phyloP scores from a whole-genome alignment of 2,113 vertebrate genomes.

The Hemibagrus wyckioides region DNA sequence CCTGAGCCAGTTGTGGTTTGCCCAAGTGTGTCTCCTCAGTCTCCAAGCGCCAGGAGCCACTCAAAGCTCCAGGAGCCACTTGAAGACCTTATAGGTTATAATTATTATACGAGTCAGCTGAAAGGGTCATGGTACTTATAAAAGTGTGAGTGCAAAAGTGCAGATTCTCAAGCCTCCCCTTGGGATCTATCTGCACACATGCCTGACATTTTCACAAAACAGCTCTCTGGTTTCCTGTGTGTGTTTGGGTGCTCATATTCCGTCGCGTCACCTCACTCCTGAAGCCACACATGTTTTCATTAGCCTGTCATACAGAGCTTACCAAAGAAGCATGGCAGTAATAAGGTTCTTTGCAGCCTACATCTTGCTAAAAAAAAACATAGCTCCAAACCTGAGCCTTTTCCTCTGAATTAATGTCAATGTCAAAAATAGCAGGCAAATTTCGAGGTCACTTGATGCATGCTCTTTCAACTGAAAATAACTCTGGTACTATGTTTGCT shows the following conservation, averaged over 20 bases:
- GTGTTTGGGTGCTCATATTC: constrained; percentile 69
- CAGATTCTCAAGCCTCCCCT: not conserved
- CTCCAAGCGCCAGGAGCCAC: not conserved
- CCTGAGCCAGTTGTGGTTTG: not conserved
- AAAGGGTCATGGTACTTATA: not conserved
- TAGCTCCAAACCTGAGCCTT: constrained; percentile 67
- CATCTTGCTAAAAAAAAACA: constrained; percentile 52
- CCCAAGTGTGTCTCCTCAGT: too few species aligned
- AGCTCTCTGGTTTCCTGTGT: constrained; percentile 70
- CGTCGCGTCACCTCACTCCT: constrained; percentile 71
- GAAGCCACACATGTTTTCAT: constrained; percentile 75
- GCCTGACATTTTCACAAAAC: constrained; percentile 74
- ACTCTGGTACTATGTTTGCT: constrained; percentile 66
- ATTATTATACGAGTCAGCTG: not conserved
- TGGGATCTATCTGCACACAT: constrained; percentile 27
- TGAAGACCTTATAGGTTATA: not conserved
- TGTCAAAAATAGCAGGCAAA: constrained; percentile 18
- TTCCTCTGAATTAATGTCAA: constrained; percentile 70
- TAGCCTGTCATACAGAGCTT: constrained; percentile 68
- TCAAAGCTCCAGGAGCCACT: not conserved
- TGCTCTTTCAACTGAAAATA: constrained; percentile 54
- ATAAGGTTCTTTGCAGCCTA: constrained; percentile 64
- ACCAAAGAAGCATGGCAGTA: constrained; percentile 64
- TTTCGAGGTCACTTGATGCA: not conserved
- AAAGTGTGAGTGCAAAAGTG: not conserved